phyloP scores from a whole-genome alignment of 2,797 vertebrate genomes.

The Valencia hispanica region DNA sequence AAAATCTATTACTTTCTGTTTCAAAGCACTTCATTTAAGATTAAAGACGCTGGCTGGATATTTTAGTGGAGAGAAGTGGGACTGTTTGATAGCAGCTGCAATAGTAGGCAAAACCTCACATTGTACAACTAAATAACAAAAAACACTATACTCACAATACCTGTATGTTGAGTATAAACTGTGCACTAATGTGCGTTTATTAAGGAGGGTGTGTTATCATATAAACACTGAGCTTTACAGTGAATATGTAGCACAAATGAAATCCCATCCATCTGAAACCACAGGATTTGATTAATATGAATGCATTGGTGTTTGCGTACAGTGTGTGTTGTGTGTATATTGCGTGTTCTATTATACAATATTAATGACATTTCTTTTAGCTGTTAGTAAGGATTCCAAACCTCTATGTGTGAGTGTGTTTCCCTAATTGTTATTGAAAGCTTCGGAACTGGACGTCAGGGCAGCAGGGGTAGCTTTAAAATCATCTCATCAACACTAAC shows the following conservation, averaged over 20 bases:
- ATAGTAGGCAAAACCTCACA: conserved; percentile 18
- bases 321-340: conserved; percentile 6
- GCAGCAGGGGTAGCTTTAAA: conserved; percentile 60
- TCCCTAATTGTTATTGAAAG: conserved; percentile 55
- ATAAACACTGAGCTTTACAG: conserved; percentile 7
- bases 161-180: background rate
- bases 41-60: conserved; percentile 25
- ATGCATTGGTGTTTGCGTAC: conserved; percentile 14
- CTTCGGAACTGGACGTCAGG: conserved; percentile 47
- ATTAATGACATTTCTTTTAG: conserved; percentile 39
- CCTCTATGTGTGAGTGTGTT: conserved; percentile 10
- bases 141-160: background rate
- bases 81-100: conserved; percentile 25
- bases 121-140: background rate
- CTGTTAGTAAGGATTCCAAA: conserved; percentile 34
- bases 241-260: conserved; percentile 45
- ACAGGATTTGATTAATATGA: conserved; percentile 53
- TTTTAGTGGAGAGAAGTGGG: conserved; percentile 19
- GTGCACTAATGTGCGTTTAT: background rate
- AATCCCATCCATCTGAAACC: conserved; percentile 57
- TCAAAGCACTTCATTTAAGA: conserved; percentile 52
- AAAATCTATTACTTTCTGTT: conserved; percentile 44
- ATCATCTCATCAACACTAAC: conserved; percentile 66
- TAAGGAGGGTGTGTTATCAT: conserved; percentile 20
- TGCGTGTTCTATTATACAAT: conserved; percentile 15